Conservation (phyloP, 2,888 invertebrate species). For the Eudasyphora cyanicolor region DNA sequence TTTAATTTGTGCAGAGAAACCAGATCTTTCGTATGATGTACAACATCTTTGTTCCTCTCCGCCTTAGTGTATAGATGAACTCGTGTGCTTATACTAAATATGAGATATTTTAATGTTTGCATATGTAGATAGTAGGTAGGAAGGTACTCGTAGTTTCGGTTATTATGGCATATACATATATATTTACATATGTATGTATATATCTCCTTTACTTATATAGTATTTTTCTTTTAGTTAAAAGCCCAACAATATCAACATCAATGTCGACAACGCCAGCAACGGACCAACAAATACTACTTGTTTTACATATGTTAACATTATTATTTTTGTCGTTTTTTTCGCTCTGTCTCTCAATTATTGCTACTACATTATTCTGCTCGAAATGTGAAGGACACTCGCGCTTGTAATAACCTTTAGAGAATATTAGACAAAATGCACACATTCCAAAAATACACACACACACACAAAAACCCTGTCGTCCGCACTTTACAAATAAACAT, state of each 20-base stretch:
- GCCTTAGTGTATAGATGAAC: no score
- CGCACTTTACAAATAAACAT: conserved; percentile 9
- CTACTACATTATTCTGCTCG: conserved; percentile 4
- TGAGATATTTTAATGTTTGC: background rate
- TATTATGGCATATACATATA: background rate
- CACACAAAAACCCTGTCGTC: background rate
- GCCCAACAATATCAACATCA: conserved; percentile 30
- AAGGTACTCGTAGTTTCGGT: background rate
- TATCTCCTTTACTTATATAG: background rate
- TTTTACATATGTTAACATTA: conserved; percentile 36
- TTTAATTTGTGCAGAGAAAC: background rate
- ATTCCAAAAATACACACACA: conserved; percentile 27
- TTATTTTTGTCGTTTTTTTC: background rate
- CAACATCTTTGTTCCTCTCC: no score
- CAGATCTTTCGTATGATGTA: background rate
- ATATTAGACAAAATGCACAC: conserved; percentile 26
- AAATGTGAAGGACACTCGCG: conserved; percentile 55
- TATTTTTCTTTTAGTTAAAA: conserved; percentile 35
- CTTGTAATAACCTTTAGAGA: conserved; percentile 47
- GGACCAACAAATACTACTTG: background rate
- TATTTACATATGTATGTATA: background rate
- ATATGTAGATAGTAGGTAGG: background rate
- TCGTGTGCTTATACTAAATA: no score
- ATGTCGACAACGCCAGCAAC: background rate
- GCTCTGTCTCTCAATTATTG: background rate